These are phyloP conservation scores for Eilema depressum DNA, from an alignment of 2,888 invertebrate species.

Conservation along the genomic window DNA sequence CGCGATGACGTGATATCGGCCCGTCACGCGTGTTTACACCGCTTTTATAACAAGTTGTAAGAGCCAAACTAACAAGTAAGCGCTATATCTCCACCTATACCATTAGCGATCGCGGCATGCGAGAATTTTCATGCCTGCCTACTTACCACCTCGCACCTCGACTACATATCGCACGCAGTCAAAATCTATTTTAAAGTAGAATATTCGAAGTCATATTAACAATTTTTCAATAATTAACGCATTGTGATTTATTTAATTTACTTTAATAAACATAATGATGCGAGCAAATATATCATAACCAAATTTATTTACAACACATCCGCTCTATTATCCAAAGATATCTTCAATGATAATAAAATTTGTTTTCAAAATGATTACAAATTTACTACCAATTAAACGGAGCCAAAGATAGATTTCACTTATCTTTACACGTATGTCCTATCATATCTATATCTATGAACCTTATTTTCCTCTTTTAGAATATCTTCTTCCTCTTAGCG, in stretches of 20 bases:
- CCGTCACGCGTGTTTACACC: constrained; percentile 82
- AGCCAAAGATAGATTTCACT: not conserved
- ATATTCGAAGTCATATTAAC: too few relatives aligned
- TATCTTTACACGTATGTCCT: not conserved
- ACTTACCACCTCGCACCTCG: constrained; percentile 36
- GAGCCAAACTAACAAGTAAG: constrained; percentile 77
- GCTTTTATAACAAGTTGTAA: constrained; percentile 79
- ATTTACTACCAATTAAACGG: not conserved
- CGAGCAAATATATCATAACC: not conserved
- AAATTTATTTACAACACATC: not conserved
- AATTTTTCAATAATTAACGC: too few relatives aligned
- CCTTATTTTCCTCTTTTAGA: not conserved
- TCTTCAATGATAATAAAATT: not conserved
- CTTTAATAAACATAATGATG: constrained; percentile 15
- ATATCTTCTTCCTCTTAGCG: too few relatives aligned
- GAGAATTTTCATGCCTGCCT: constrained; percentile 60
- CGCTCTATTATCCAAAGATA: not conserved
- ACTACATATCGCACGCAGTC: constrained; percentile 34
- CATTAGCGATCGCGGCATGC: constrained; percentile 63
- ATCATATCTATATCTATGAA: not conserved
- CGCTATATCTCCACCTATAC: constrained; percentile 61
- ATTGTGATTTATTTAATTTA: too few relatives aligned
- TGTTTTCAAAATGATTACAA: not conserved
- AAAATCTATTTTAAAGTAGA: not conserved
- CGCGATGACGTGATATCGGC: constrained; percentile 78